phyloP scores from a whole-genome alignment of 1,140 invertebrate genomes.

The Brachionus calyciflorus region DNA sequence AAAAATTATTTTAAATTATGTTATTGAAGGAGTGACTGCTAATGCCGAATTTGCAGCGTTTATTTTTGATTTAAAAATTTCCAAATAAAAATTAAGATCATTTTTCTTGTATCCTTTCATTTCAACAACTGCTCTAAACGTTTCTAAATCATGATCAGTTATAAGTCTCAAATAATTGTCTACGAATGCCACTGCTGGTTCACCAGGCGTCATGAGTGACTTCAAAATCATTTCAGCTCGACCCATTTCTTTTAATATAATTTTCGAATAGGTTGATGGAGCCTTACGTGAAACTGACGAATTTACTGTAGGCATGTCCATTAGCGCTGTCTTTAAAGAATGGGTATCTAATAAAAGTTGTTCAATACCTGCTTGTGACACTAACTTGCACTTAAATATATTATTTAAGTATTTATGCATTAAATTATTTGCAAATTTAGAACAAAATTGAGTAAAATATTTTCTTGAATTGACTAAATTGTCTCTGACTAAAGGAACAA shows the following conservation, averaged over 20 bases:
- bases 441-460: constrained; percentile 96
- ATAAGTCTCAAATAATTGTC: constrained; percentile 84
- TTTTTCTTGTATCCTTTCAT: constrained; percentile 46
- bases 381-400: constrained; percentile 88
- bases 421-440: constrained; percentile 87
- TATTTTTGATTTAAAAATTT: constrained; percentile 34
- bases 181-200: constrained; percentile 72
- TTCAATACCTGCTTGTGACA: constrained; percentile 86
- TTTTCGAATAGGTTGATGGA: constrained; percentile 66
- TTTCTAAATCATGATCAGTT: constrained; percentile 73
- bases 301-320: constrained; percentile 87
- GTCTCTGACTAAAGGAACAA: constrained; percentile 83
- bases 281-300: constrained; percentile 59
- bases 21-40: neutral
- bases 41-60: neutral
- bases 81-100: constrained; percentile 34
- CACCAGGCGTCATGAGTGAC: constrained; percentile 85
- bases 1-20: neutral
- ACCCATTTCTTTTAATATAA: constrained; percentile 93
- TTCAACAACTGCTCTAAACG: constrained; percentile 34
- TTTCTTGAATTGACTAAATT: constrained; percentile 88
- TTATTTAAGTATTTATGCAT: constrained; percentile 90
- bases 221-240: constrained; percentile 84
- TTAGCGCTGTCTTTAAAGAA: constrained; percentile 89
- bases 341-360: constrained; percentile 93